Evolutionary conservation across 2,797 vertebrate genomes (phyloP), one percentile per base, ranked within the genome.

Genomic region (Clarias laeviceps): DNA sequence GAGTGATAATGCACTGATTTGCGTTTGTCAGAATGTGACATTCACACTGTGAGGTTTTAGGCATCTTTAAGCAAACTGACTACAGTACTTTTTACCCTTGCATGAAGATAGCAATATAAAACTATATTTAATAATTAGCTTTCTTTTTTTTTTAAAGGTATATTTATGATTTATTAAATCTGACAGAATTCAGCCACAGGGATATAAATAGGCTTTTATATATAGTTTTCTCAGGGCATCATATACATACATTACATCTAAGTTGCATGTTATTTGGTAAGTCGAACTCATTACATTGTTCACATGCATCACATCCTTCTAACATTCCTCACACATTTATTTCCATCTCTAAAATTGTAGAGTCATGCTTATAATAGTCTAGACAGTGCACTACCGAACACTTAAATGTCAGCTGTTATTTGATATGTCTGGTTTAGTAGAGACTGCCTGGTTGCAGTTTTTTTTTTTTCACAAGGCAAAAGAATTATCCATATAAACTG

Each of bases 321-420:
- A 57, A 32, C 18, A 24, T 59, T 77, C 18, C 18, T 57, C 29
- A 12, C 27, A 59, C 56, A 34, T 34, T 57, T 32, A 59, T 59
- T 59, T 77, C 54, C 57, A 29, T 76, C 27, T 76, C 54, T 2
- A 76, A 76, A 76, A 73, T 73, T 40, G n/a, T 56, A 4, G 27
- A 76, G 54, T 76, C 54, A 24, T 22, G 27, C 29, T 57, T 34
- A 59, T 22, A 59, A 34, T 77, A 57, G 29, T 77, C 54, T 59
- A 77, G 54, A 59, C 54, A 22, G 17, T 14, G 17, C n/a, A 11
- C 17, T 29, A 18, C 15, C 27, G 73, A 76, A 57, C 54, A 57
- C 4, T 76, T 76, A 57, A 76, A 57, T 76, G 73, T 76, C 54
- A 76, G 50, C 27, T 76, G 17, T 57, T 76, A 76, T 57, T 76